These are phyloP conservation scores for Cyanoderma ruficeps DNA, from an alignment of 2,113 vertebrate species.

Conservation along the genomic window DNA sequence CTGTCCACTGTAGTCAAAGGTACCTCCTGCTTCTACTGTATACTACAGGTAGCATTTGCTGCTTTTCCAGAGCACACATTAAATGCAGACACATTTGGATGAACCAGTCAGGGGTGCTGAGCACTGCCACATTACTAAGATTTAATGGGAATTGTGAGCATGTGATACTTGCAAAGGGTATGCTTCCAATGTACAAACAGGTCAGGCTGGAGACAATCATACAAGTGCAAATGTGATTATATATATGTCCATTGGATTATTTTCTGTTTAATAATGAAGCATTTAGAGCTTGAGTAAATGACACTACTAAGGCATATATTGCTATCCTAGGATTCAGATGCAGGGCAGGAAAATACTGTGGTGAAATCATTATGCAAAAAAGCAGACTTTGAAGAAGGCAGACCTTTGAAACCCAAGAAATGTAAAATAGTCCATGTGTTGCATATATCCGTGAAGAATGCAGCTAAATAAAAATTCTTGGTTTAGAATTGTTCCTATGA, in stretches of 20 bases:
- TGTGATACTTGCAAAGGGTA: not conserved
- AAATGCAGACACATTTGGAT: not conserved
- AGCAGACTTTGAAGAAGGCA: not conserved
- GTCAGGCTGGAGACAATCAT: not conserved
- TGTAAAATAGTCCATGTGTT: not conserved
- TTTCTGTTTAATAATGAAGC: not conserved
- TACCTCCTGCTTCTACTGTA: not conserved
- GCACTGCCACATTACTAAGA: not conserved
- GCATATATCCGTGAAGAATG: not conserved
- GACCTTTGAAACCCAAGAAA: not conserved
- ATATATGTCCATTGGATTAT: not conserved
- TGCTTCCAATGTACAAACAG: not conserved
- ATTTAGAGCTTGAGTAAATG: not conserved
- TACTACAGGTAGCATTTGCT: not conserved
- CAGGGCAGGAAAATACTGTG: conserved; percentile 15
- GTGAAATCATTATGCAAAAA: conserved; percentile 19
- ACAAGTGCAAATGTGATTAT: not conserved
- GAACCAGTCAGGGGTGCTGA: not conserved
- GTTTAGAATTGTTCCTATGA: not conserved
- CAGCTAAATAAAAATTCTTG: not conserved
- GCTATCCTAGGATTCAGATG: not conserved
- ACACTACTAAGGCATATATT: not conserved
- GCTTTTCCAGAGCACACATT: not conserved
- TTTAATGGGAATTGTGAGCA: not conserved
- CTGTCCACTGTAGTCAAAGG: not conserved